Percentiles rank a stretch among this genome's conserved stretches.
Conservation (phyloP, 2,113 vertebrate species). For the Bostrychus sinensis region DNA sequence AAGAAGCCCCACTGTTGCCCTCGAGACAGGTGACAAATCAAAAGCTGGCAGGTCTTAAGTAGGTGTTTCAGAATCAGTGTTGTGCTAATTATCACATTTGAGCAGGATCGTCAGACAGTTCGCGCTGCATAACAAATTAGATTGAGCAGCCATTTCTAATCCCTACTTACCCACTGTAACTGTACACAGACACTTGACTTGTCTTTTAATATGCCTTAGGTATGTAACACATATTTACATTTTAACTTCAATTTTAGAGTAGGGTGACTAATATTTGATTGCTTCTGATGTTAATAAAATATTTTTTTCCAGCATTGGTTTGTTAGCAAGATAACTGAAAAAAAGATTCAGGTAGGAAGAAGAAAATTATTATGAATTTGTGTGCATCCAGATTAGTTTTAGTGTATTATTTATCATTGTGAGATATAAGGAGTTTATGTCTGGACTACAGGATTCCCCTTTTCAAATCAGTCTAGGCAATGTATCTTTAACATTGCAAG, state of each 20-base stretch:
- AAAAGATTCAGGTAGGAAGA: neutral
- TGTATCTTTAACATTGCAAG: too few species aligned
- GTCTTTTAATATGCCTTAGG: neutral
- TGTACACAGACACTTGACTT: neutral
- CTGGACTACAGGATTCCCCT: too few species aligned
- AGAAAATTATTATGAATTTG: neutral
- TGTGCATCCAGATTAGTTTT: too few species aligned
- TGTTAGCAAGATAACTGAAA: neutral
- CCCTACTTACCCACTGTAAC: conserved; percentile 11
- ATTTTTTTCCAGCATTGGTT: neutral
- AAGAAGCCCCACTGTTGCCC: neutral
- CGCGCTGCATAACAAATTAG: conserved; percentile 59
- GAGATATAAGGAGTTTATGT: conserved; percentile 3
- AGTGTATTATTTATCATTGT: neutral
- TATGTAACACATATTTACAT: too few species aligned
- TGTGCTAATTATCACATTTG: conserved; percentile 56
- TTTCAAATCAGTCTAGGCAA: too few species aligned
- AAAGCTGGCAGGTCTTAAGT: conserved; percentile 5
- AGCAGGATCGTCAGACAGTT: conserved; percentile 42
- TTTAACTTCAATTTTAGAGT: too few species aligned
- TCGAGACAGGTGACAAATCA: conserved; percentile 14
- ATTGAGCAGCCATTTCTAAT: conserved; percentile 24
- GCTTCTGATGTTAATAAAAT: too few species aligned
- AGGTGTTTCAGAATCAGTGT: conserved; percentile 22
- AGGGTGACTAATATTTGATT: too few species aligned